Base-by-base conservation (phyloP, 2,888 invertebrate species). In the Lithophane leautieri region DNA sequence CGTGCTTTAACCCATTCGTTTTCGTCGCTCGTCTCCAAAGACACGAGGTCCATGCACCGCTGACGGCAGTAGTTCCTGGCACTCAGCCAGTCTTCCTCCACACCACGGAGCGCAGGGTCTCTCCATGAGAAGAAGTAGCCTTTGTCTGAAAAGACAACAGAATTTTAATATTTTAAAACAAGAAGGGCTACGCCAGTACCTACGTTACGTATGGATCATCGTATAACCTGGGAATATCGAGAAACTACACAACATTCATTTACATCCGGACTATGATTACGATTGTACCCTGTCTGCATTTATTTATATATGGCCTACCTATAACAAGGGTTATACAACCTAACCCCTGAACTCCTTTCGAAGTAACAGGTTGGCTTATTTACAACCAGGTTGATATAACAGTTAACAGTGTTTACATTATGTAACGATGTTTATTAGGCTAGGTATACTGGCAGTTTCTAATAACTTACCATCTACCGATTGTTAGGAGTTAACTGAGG, bases 51-150 rank as follows among this genome's bases (percentile, higher is more conserved):
- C 99, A 99, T 99, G 94, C 99, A 99, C 78, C 98, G 97, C 95
- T 98, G 97, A 81, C 99, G 97, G 94, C 99, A 99, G 95, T 97
- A 98, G 93, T 99, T 99, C 90, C 99, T 97, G 40, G 98, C 98
- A 66, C 97, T 98, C 84, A 99, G 94, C 98, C 98, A 98, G 94
- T 98, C 98, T 87, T 98, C 97, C 93, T 98, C 98, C 67, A 98
- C 97, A 42, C 97, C 97, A 82, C 97, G 97, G 52, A 98, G 97
- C 40, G 97, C 97, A 8, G 97, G 98, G 91, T 98, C 98, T 78
- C 98, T 97, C 98, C 98, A 98, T 61, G 98, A 98, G 97, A 98
- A 98, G 97, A 98, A 98, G 93, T 99, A 99, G 69, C 98, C 98
- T 91, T 97, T 97, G 85, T 97, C 97, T 97, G 92, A 52, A 88